These are phyloP conservation scores for Drosophila pruinosa DNA, from an alignment of 1,140 invertebrate species.

Conservation along the genomic window DNA sequence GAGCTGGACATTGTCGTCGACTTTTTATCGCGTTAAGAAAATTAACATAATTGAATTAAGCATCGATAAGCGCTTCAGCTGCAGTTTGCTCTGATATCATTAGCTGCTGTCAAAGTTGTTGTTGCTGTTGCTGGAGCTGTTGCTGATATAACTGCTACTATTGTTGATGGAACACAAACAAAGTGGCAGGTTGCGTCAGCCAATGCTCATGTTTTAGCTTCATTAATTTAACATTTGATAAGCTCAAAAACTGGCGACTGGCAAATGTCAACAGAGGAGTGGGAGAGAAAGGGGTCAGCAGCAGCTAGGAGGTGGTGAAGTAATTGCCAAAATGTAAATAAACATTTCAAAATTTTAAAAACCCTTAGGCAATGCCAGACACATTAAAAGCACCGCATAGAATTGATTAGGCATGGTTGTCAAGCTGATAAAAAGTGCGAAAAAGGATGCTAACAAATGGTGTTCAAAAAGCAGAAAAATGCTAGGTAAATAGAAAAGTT, in stretches of 20 bases:
- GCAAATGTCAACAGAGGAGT: conserved; percentile 12
- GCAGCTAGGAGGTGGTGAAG: conserved; percentile 1
- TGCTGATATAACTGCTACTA: not conserved
- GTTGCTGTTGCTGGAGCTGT: not conserved
- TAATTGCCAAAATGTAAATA: conserved; percentile 65
- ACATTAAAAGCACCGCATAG: conserved; percentile 40
- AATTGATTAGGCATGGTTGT: conserved; percentile 65
- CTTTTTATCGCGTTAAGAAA: conserved; percentile 52
- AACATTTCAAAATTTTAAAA: conserved; percentile 42
- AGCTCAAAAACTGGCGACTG: conserved; percentile 36
- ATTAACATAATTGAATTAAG: conserved; percentile 79
- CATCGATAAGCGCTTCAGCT: conserved; percentile 67
- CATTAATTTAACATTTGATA: conserved; percentile 78
- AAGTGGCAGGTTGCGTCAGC: conserved; percentile 21
- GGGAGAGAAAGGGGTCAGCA: not conserved
- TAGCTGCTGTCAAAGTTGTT: conserved; percentile 34
- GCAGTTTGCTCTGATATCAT: conserved; percentile 53
- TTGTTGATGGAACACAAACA: not conserved
- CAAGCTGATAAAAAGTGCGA: conserved; percentile 12
- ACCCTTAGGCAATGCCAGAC: conserved; percentile 20
- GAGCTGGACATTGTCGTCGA: conserved; percentile 47
- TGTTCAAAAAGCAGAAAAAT: not conserved
- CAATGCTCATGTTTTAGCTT: conserved; percentile 67
- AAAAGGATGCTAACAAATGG: not conserved
- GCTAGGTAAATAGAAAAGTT: not conserved